Evolutionary conservation across 2,113 vertebrate genomes (phyloP), one percentile per base, ranked within the genome.

Genomic region (Notechis scutatus): DNA sequence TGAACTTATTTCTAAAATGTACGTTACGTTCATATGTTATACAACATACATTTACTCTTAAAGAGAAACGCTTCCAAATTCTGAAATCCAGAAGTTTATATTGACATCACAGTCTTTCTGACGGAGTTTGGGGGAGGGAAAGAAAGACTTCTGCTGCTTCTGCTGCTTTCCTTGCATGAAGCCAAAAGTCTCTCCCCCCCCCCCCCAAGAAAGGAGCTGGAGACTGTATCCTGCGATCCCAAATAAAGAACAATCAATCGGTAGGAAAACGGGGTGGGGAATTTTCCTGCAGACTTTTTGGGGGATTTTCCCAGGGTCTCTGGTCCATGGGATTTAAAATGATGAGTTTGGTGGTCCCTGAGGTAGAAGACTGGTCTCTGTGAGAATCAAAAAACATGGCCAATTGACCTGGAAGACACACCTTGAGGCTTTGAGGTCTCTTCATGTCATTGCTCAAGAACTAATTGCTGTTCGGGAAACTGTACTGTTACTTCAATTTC

Each of bases 401-500:
- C 61, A 1, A 47, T 5, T 7, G 39, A 34, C 54, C 9, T 64
- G 23, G n/a, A 52, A 21, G 47, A 39, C 2, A 23, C 3, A 3
- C 24, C 1, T 1, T 85, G 34, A 42, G 6, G 26, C 15, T 7
- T 54, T 52, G 23, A 4, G n/a, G 54, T 87, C 90, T 92, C 34
- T 61, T 14, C 26, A 47, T 10, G 4, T 88, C 47, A 15, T 23
- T n/a, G 45, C 50, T 61, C 85, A 50, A 29, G 21, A 59, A 61
- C 56, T 50, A 11, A 7, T 47, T 59, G 45, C 21, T 50, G 81
- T 91, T 89, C 39, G 90, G 52, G 1, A 12, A 47, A 95, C 54
- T 87, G 45, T 92, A 85, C 85, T 14, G 5, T 59, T 92, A 61
- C 92, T 54, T 90, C 26, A 93, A 94, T 91, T 14, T 95, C 24